Conservation (phyloP, 2,888 invertebrate species). For the Thysanoteuthis rhombus region DNA sequence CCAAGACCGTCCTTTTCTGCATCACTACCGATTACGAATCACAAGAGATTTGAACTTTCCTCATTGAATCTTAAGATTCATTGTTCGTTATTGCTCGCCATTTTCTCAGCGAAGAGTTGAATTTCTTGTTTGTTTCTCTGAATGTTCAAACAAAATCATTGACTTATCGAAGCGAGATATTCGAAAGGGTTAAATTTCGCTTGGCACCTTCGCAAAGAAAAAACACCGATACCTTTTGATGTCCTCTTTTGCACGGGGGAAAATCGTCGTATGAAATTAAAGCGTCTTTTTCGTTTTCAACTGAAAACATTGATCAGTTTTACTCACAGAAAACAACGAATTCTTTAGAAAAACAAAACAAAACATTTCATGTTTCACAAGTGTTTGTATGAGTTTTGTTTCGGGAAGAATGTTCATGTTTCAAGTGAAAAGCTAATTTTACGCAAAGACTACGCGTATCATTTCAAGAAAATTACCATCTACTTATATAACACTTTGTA, state of each 20-base stretch:
- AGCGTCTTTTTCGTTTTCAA: neutral
- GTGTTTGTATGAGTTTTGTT: too few relatives aligned
- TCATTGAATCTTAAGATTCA: neutral
- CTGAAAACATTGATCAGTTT: neutral
- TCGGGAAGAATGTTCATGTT: too few relatives aligned
- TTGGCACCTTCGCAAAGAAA: neutral
- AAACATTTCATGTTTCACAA: too few relatives aligned
- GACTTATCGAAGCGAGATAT: neutral
- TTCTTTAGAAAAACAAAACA: too few relatives aligned
- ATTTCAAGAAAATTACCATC: too few relatives aligned
- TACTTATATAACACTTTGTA: too few relatives aligned
- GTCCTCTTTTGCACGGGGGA: neutral
- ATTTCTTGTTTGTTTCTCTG: neutral
- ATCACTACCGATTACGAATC: neutral
- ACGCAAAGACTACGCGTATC: too few relatives aligned
- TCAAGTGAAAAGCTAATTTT: too few relatives aligned
- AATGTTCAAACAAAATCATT: constrained; percentile 12
- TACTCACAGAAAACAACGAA: too few relatives aligned
- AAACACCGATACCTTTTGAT: neutral
- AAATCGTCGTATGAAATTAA: neutral
- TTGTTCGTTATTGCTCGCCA: neutral
- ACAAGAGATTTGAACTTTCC: neutral
- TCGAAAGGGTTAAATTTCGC: neutral
- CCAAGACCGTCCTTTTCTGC: neutral
- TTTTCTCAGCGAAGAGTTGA: neutral